Percentiles rank a stretch among this genome's conserved stretches.
Conservation (phyloP, 2,888 invertebrate species). For the Lithophane ornitopus region DNA sequence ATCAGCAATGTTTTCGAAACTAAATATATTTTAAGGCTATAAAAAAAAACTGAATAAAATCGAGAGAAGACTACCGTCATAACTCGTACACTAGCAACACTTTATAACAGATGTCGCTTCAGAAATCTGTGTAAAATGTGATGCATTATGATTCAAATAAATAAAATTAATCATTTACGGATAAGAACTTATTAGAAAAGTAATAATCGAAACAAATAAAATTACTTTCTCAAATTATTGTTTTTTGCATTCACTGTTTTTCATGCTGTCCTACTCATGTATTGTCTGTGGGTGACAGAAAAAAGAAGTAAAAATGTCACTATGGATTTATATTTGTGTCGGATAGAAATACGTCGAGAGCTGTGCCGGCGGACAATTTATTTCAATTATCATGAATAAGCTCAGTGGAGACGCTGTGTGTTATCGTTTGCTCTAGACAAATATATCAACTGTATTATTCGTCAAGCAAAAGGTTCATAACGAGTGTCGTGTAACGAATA, state of each 20-base stretch:
- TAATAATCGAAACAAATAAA: background rate
- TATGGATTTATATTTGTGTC: conserved; percentile 89
- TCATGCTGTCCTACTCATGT: conserved; percentile 32
- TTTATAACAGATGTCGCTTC: conserved; percentile 41
- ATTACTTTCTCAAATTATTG: background rate
- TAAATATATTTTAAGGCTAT: no score
- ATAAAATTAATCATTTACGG: background rate
- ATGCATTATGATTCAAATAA: no score
- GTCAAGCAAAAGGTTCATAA: conserved; percentile 73
- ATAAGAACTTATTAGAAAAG: background rate
- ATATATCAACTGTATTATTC: conserved; percentile 76
- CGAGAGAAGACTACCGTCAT: background rate
- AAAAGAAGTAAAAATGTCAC: conserved; percentile 74
- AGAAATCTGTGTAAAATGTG: background rate
- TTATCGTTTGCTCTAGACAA: conserved; percentile 80
- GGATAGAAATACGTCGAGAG: conserved; percentile 85
- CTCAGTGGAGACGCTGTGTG: conserved; percentile 81
- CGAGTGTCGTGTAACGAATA: conserved; percentile 84
- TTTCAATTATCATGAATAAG: conserved; percentile 88
- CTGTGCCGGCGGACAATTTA: conserved; percentile 88
- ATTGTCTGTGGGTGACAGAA: conserved; percentile 73
- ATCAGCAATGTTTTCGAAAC: background rate
- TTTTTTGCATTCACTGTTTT: conserved; percentile 7
- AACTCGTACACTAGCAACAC: background rate
- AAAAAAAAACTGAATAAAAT: no score